Conservation (phyloP, 1,140 invertebrate species). For the Augochlora pura region DNA sequence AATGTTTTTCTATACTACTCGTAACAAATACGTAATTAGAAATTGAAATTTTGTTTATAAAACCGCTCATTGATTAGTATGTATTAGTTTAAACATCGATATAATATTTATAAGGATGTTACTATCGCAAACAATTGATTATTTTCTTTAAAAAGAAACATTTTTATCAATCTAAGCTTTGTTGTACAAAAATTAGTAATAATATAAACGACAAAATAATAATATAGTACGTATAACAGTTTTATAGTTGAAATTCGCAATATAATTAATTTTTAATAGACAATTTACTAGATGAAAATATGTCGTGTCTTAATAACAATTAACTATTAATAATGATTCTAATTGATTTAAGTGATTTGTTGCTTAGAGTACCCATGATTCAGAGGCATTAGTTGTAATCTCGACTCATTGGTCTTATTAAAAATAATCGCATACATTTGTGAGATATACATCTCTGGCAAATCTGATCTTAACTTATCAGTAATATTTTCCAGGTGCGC, state of each 20-base stretch:
- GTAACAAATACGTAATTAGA: background rate
- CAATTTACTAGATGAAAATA: too few species aligned
- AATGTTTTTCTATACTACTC: too few species aligned
- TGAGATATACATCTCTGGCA: background rate
- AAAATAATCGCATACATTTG: background rate
- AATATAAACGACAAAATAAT: too few species aligned
- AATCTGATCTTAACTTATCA: background rate
- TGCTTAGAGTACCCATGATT: too few species aligned
- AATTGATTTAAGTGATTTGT: too few species aligned
- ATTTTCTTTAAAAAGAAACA: background rate
- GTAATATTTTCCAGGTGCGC: background rate
- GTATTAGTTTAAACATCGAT: background rate
- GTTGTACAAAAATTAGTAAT: background rate
- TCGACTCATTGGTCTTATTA: background rate
- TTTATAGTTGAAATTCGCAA: too few species aligned
- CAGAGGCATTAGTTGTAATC: background rate
- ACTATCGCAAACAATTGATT: background rate
- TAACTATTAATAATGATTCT: background rate
- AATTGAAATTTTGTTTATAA: background rate
- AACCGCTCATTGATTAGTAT: background rate
- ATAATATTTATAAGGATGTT: background rate
- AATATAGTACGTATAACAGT: too few species aligned
- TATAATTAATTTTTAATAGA: too few species aligned
- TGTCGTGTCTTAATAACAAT: too few species aligned
- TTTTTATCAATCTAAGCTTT: background rate